Conservation (phyloP, 2,888 invertebrate species). For the Thereva nobilitata region DNA sequence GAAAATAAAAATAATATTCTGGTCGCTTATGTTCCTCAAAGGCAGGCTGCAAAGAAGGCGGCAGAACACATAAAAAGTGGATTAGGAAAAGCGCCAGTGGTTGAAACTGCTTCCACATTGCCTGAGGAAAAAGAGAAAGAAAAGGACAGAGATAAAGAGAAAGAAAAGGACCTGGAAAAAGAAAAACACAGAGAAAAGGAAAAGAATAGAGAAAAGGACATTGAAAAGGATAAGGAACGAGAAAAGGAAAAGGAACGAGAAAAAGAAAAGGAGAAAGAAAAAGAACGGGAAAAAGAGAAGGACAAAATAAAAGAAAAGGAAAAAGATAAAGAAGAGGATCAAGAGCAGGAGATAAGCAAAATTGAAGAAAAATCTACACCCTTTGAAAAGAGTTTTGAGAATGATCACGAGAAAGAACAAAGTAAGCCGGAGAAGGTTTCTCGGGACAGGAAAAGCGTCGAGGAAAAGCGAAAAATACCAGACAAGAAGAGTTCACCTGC, state of each 20-base stretch:
- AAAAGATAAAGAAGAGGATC: background rate
- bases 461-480: too few relatives aligned
- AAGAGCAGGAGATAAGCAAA: conserved; percentile 22
- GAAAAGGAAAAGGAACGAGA: conserved; percentile 45
- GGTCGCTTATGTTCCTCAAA: conserved; percentile 83
- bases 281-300: conserved; percentile 40
- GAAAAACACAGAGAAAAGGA: conserved; percentile 45
- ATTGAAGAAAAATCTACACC: conserved; percentile 42
- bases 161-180: conserved; percentile 48
- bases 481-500: conserved; percentile 52
- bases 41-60: conserved; percentile 89
- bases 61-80: conserved; percentile 88
- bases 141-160: conserved; percentile 50
- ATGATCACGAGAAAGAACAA: too few relatives aligned
- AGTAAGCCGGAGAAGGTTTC: too few relatives aligned
- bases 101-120: conserved; percentile 44
- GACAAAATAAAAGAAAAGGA: conserved; percentile 39
- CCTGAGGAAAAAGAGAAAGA: conserved; percentile 47
- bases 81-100: conserved; percentile 57
- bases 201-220: conserved; percentile 53
- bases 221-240: conserved; percentile 43
- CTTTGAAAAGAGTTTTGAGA: too few relatives aligned
- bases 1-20: conserved; percentile 61
- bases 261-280: conserved; percentile 25
- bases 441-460: too few relatives aligned